Conservation (phyloP, 2,113 vertebrate genomes). For the Sapayoa aenigma region DNA sequence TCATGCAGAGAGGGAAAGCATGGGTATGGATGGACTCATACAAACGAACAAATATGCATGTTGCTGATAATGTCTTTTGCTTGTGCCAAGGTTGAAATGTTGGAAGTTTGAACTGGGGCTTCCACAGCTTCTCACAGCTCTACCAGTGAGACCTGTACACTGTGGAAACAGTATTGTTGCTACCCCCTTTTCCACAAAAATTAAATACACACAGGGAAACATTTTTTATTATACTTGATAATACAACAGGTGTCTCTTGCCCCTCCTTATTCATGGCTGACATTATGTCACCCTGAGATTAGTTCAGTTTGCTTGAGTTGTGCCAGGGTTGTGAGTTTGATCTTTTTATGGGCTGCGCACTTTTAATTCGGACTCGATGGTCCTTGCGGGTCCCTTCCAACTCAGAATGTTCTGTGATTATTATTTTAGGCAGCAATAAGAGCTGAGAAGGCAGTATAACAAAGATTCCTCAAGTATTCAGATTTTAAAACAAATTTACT, state of each 20-base stretch:
- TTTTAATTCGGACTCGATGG: not conserved
- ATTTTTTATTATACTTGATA: not conserved
- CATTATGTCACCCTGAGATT: not conserved
- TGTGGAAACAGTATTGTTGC: not conserved
- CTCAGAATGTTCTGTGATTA: not conserved
- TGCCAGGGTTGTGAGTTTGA: not conserved
- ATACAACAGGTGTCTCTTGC: not conserved
- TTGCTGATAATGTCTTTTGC: not conserved
- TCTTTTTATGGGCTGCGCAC: not conserved
- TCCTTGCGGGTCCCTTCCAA: not conserved
- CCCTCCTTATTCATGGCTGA: not conserved
- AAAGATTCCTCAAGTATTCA: not conserved
- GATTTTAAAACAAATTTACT: not conserved
- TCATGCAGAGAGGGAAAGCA: not conserved
- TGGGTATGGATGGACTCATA: not conserved
- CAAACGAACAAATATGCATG: not conserved
- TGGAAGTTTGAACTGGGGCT: not conserved
- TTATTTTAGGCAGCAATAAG: not conserved
- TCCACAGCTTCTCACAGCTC: too few relatives aligned
- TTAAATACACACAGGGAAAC: not conserved
- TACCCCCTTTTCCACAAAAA: not conserved
- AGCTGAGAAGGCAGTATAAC: not conserved
- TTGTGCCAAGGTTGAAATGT: not conserved
- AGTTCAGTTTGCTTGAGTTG: not conserved
- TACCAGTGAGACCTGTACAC: not conserved